phyloP scores from a whole-genome alignment of 2,888 invertebrate species.

The Augochlorella aurata region DNA sequence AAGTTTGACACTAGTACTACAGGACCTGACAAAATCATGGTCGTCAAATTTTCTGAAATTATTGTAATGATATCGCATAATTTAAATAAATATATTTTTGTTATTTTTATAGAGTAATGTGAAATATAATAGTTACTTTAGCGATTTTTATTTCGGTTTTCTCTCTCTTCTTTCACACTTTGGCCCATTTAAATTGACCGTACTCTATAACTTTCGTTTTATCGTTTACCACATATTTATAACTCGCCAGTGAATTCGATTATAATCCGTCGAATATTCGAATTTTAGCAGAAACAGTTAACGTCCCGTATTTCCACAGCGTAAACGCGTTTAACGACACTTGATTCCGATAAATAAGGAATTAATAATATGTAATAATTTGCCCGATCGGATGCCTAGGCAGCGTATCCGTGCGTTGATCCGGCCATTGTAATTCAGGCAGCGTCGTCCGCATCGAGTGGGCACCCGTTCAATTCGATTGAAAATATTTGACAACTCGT shows the following conservation, averaged over 20 bases:
- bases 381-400: neutral
- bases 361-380: neutral
- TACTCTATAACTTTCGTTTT: neutral
- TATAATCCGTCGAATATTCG: neutral
- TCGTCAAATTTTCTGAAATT: too few relatives aligned
- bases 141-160: too few relatives aligned
- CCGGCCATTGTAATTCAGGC: slow-evolving; percentile 39
- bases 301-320: neutral
- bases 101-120: neutral
- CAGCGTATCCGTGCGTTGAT: neutral
- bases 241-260: neutral
- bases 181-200: too few relatives aligned
- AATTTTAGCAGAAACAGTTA: neutral
- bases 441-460: slow-evolving; percentile 35
- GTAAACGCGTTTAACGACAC: neutral
- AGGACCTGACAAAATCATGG: too few relatives aligned
- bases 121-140: neutral
- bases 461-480: slow-evolving; percentile 38
- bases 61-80: too few relatives aligned
- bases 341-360: neutral
- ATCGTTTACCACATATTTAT: neutral
- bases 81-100: neutral
- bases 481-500: slow-evolving; percentile 67
- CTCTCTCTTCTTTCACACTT: too few relatives aligned
- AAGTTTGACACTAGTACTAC: neutral